These are phyloP conservation scores for Seladonia tumulorum DNA, from an alignment of 2,888 invertebrate species.

Conservation along the genomic window DNA sequence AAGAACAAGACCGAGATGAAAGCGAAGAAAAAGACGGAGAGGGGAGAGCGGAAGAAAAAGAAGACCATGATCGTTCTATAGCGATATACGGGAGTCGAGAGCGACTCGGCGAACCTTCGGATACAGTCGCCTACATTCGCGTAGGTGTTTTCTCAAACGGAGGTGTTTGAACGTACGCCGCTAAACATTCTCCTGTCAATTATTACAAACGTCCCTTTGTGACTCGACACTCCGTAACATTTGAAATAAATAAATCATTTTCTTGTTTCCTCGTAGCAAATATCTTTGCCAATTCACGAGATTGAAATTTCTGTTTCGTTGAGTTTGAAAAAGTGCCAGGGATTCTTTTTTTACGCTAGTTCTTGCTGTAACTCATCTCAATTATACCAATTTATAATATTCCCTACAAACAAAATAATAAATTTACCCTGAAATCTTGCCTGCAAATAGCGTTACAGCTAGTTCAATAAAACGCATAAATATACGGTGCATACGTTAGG, in stretches of 20 bases:
- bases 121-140: slow-evolving; percentile 1
- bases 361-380: too few relatives aligned
- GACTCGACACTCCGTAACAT: not conserved
- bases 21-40: slow-evolving; percentile 55
- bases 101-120: not conserved
- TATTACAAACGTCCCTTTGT: not conserved
- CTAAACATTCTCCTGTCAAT: not conserved
- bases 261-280: not conserved
- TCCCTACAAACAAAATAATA: not conserved
- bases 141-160: not conserved
- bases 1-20: slow-evolving; percentile 49
- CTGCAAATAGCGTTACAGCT: not conserved
- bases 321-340: not conserved
- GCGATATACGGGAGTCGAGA: slow-evolving; percentile 37
- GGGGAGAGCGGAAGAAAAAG: slow-evolving; percentile 44
- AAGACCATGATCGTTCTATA: slow-evolving; percentile 33
- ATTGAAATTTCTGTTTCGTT: not conserved
- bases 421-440: not conserved
- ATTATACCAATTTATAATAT: not conserved
- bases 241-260: not conserved
- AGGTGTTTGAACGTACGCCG: not conserved
- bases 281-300: not conserved
- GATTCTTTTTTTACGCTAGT: too few relatives aligned
- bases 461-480: not conserved
- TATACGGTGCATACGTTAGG: not conserved